Evolutionary conservation across 2,888 invertebrate genomes (phyloP).

Genomic region (Heliconius ismenius): DNA sequence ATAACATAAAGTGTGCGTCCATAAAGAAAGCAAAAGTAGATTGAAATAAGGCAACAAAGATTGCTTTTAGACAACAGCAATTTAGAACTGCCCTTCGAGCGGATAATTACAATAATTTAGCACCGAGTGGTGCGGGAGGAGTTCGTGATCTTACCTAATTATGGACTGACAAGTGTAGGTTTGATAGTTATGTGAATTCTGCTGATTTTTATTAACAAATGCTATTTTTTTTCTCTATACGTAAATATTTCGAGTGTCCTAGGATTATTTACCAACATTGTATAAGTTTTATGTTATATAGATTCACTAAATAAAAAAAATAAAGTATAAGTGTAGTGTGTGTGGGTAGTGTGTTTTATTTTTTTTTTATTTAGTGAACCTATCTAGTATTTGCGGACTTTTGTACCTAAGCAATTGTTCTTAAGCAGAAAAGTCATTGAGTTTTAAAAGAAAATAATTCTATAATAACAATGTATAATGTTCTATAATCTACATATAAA

Average conservation of each 20-base stretch:
- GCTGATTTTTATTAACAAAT: not conserved
- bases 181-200: not conserved
- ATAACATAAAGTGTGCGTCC: not conserved
- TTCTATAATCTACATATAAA: too few relatives aligned
- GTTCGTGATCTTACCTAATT: slow-evolving; percentile 40
- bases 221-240: too few relatives aligned
- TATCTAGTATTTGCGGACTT: too few relatives aligned
- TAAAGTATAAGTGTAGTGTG: too few relatives aligned
- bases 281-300: too few relatives aligned
- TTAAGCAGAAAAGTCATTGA: too few relatives aligned
- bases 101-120: slow-evolving; percentile 45
- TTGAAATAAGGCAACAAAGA: slow-evolving; percentile 7
- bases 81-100: slow-evolving; percentile 36
- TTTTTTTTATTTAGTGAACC: too few relatives aligned
- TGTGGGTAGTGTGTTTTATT: too few relatives aligned
- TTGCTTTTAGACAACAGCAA: slow-evolving; percentile 41
- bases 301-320: too few relatives aligned
- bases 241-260: not conserved
- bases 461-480: too few relatives aligned
- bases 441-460: too few relatives aligned
- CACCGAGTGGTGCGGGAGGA: slow-evolving; percentile 21
- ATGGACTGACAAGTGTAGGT: slow-evolving; percentile 28
- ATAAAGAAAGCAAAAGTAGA: slow-evolving; percentile 10
- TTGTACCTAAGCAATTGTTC: too few relatives aligned
- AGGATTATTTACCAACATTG: not conserved